These are phyloP conservation scores for Entomobrya multifasciata DNA, from an alignment of 2,888 invertebrate species.

Conservation along the genomic window DNA sequence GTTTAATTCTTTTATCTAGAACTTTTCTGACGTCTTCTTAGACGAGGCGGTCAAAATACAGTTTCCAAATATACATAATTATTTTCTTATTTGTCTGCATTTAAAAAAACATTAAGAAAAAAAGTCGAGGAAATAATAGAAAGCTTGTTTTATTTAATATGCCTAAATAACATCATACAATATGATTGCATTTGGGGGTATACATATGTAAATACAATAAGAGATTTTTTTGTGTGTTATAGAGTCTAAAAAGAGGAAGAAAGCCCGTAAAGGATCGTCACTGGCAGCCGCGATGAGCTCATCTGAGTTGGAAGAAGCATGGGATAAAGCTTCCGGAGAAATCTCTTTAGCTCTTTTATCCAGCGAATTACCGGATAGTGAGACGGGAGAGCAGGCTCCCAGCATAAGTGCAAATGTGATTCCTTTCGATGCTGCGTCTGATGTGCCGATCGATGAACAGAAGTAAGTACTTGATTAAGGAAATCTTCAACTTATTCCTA, in stretches of 20 bases:
- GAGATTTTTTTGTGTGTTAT: conserved; percentile 14
- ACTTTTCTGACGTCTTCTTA: too few relatives aligned
- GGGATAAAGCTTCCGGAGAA: conserved; percentile 74
- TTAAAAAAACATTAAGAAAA: too few relatives aligned
- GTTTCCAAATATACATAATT: too few relatives aligned
- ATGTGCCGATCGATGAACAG: conserved; percentile 92
- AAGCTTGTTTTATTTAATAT: too few relatives aligned
- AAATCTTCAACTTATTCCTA: neutral
- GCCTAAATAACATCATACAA: too few relatives aligned
- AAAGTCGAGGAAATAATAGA: too few relatives aligned
- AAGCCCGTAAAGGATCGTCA: conserved; percentile 53
- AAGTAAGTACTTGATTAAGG: conserved; percentile 84
- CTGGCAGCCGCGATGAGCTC: conserved; percentile 61
- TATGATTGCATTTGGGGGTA: too few relatives aligned
- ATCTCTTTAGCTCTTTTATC: conserved; percentile 74
- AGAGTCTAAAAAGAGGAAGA: conserved; percentile 68
- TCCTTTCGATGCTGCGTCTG: conserved; percentile 93
- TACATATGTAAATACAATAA: too few relatives aligned
- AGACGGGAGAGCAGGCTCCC: conserved; percentile 61
- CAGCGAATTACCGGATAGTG: conserved; percentile 73
- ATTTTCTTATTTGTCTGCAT: too few relatives aligned
- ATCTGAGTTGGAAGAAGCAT: conserved; percentile 74
- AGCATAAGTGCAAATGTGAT: conserved; percentile 85
- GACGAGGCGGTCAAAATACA: too few relatives aligned
- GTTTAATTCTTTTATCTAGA: too few relatives aligned